These are phyloP conservation scores for Mico argentatus DNA, from an alignment of 2,797 vertebrate genomes.

Conservation along the genomic window DNA sequence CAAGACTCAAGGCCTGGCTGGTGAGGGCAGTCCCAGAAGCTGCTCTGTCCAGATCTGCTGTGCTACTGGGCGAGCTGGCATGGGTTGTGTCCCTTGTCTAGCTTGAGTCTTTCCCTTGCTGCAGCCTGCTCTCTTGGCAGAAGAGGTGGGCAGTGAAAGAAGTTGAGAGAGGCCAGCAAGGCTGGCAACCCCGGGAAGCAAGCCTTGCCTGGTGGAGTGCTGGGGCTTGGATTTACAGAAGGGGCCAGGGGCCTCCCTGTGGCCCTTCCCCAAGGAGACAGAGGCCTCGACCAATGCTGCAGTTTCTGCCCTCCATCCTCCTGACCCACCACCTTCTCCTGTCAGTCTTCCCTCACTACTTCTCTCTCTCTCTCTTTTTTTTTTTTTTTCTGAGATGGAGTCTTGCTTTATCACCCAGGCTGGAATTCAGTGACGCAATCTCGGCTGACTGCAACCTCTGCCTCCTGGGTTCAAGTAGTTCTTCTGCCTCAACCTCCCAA, in stretches of 20 bases:
- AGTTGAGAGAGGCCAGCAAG: no score
- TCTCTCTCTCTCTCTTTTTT: neutral
- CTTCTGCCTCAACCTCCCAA: fast-evolving
- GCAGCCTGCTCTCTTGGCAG: neutral
- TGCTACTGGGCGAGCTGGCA: neutral
- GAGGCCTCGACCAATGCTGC: neutral
- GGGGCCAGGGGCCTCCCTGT: neutral
- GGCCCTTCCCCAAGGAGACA: neutral
- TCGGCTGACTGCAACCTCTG: neutral
- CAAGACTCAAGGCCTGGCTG: neutral
- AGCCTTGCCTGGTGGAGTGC: neutral
- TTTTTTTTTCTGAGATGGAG: neutral
- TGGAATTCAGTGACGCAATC: neutral
- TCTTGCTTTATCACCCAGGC: neutral
- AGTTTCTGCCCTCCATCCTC: neutral
- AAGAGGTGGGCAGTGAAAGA: neutral
- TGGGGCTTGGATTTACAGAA: neutral
- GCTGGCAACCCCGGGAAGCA: neutral
- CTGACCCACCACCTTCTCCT: neutral
- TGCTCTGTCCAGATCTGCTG: neutral
- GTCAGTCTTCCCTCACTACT: neutral
- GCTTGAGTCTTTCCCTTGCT: neutral
- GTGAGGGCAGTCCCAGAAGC: neutral
- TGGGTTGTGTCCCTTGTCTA: neutral
- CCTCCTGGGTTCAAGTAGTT: neutral